These are phyloP conservation scores for Tetragnatha montana DNA, from an alignment of 2,888 invertebrate species.

Conservation along the genomic window DNA sequence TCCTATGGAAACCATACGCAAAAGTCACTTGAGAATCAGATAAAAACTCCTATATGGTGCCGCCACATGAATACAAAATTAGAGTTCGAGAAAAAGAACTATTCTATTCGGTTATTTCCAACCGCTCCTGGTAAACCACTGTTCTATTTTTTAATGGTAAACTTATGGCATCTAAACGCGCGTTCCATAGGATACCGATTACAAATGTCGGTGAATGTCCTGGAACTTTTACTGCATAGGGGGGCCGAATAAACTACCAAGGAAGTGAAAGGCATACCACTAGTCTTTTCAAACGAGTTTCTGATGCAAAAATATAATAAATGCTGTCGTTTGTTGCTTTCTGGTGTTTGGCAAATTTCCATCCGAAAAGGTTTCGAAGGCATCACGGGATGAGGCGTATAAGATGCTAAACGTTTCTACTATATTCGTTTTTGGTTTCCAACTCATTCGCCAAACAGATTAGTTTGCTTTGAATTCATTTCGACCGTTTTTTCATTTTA, in stretches of 20 bases:
- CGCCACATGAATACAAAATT: constrained; percentile 14
- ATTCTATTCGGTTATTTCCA: not conserved
- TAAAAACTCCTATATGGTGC: not conserved
- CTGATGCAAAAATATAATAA: not conserved
- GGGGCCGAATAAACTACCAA: not conserved
- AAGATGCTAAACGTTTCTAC: not conserved
- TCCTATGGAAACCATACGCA: constrained; percentile 36
- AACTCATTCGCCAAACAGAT: not conserved
- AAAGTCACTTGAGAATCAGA: constrained; percentile 17
- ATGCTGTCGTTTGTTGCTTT: not conserved
- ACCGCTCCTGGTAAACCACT: not conserved
- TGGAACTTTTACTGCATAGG: not conserved
- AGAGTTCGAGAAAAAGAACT: not conserved
- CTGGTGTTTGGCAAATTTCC: not conserved
- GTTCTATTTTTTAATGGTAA: not conserved
- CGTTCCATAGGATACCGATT: not conserved
- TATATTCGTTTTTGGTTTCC: not conserved
- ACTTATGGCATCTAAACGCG: not conserved
- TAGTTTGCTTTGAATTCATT: too few relatives aligned
- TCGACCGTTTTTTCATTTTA: too few relatives aligned
- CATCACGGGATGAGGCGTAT: not conserved
- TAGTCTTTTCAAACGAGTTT: not conserved
- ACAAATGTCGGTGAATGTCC: not conserved
- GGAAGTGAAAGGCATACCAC: not conserved
- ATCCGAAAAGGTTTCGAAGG: not conserved